phyloP scores from a whole-genome alignment of 2,888 invertebrate genomes.

The Boloria euphrosyne region DNA sequence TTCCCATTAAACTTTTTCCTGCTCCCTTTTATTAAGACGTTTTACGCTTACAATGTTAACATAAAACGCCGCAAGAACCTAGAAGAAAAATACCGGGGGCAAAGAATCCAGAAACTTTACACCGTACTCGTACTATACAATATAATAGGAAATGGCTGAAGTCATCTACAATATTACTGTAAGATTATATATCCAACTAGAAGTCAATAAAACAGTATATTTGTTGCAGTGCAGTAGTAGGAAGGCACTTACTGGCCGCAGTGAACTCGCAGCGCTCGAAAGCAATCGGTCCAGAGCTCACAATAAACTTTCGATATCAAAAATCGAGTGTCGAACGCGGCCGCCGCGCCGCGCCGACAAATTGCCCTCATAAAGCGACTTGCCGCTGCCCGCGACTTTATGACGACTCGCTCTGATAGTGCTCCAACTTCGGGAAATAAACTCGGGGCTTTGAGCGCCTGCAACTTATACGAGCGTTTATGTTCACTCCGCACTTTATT shows the following conservation, averaged over 20 bases:
- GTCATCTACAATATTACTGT: neutral
- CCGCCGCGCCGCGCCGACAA: constrained; percentile 51
- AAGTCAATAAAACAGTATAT: constrained; percentile 3
- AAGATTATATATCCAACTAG: neutral
- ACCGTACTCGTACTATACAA: too few relatives aligned
- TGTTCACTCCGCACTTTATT: constrained; percentile 47
- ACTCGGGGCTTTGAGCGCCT: constrained; percentile 3
- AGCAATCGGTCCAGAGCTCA: constrained; percentile 28
- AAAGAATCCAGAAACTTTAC: neutral
- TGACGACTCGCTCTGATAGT: constrained; percentile 31
- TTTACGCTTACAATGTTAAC: constrained; percentile 9
- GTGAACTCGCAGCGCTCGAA: constrained; percentile 12
- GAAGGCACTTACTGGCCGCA: neutral
- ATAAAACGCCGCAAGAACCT: constrained; percentile 13
- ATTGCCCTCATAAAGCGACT: constrained; percentile 51
- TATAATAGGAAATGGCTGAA: neutral
- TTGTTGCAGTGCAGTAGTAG: constrained; percentile 10
- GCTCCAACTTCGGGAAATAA: constrained; percentile 13
- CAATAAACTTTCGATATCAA: constrained; percentile 54
- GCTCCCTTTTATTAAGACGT: constrained; percentile 21
- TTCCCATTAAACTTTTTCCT: constrained; percentile 31
- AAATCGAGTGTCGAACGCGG: constrained; percentile 50
- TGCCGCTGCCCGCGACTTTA: constrained; percentile 38
- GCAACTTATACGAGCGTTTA: constrained; percentile 44
- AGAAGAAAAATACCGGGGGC: constrained; percentile 9